Conservation (phyloP, 2,113 vertebrate genomes). For the Paradoxurus hermaphroditus region DNA sequence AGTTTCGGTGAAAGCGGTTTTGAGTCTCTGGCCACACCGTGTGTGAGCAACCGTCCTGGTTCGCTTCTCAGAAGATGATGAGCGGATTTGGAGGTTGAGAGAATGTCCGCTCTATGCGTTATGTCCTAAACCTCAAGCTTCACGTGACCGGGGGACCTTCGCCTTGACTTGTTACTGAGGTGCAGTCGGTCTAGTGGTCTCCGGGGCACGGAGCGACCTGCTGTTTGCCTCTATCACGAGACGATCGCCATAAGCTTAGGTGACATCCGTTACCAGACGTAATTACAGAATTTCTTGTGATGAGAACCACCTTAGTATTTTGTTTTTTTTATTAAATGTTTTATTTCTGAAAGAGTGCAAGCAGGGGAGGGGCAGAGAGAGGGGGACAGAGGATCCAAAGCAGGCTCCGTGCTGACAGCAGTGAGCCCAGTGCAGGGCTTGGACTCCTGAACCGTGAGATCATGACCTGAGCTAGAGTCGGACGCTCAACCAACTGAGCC, state of each 20-base stretch:
- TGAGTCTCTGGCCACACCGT: not conserved
- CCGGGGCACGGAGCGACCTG: too few relatives aligned
- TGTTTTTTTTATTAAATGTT: not conserved
- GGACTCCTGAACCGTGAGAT: too few relatives aligned
- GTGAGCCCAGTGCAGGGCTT: too few relatives aligned
- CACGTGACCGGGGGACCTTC: not conserved
- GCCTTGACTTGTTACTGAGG: not conserved
- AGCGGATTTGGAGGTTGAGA: not conserved
- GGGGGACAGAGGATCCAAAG: too few relatives aligned
- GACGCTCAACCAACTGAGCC: too few relatives aligned
- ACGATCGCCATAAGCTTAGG: not conserved
- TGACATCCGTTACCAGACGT: not conserved
- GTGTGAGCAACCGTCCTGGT: not conserved
- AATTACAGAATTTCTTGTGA: not conserved
- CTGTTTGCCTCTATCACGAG: not conserved
- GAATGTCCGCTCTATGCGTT: not conserved
- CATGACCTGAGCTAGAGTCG: too few relatives aligned
- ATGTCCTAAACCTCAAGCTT: not conserved
- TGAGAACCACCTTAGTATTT: not conserved
- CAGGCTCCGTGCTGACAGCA: too few relatives aligned
- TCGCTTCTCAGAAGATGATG: not conserved
- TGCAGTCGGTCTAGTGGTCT: not conserved
- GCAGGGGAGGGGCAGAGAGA: too few relatives aligned
- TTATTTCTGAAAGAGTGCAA: too few relatives aligned
- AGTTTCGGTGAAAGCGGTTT: not conserved